Evolutionary conservation across 2,113 vertebrate genomes (phyloP).

Genomic region (Glaucomys volans): DNA sequence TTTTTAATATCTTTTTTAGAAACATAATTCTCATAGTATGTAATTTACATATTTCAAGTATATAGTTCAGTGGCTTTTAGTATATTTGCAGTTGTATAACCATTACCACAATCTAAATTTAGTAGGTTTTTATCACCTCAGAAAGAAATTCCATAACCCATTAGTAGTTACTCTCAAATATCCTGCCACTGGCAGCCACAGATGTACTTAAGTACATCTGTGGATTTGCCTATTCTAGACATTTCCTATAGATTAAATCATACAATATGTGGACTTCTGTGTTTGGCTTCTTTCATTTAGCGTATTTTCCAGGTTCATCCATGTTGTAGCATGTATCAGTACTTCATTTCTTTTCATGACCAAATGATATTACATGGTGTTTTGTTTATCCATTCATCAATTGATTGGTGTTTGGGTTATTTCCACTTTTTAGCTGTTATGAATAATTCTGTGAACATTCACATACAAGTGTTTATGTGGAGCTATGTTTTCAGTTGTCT

Average conservation of each 20-base stretch:
- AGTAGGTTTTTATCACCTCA: slow-evolving; percentile 35
- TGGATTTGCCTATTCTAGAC: slow-evolving; percentile 44
- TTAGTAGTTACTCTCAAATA: neutral
- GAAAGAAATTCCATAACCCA: neutral
- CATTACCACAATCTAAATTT: slow-evolving; percentile 53
- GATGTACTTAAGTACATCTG: slow-evolving; percentile 18
- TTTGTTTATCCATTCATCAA: neutral
- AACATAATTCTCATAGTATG: slow-evolving; percentile 19
- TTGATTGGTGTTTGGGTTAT: neutral
- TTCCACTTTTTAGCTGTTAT: slow-evolving; percentile 19
- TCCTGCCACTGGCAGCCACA: neutral
- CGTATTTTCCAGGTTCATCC: slow-evolving; percentile 37
- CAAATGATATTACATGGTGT: neutral
- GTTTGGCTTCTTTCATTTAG: slow-evolving; percentile 44
- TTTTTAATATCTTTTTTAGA: slow-evolving; percentile 40
- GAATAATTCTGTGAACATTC: slow-evolving; percentile 12
- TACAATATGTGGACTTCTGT: neutral
- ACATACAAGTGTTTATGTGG: neutral
- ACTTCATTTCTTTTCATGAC: neutral
- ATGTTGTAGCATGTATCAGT: neutral
- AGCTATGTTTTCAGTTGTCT: slow-evolving; percentile 44
- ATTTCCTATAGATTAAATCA: slow-evolving; percentile 47
- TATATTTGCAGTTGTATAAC: slow-evolving; percentile 19
- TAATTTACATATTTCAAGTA: slow-evolving; percentile 12
- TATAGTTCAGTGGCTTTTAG: slow-evolving; percentile 28